Base-by-base conservation (phyloP, 2,888 invertebrate species). In the Sepiola atlantica region DNA sequence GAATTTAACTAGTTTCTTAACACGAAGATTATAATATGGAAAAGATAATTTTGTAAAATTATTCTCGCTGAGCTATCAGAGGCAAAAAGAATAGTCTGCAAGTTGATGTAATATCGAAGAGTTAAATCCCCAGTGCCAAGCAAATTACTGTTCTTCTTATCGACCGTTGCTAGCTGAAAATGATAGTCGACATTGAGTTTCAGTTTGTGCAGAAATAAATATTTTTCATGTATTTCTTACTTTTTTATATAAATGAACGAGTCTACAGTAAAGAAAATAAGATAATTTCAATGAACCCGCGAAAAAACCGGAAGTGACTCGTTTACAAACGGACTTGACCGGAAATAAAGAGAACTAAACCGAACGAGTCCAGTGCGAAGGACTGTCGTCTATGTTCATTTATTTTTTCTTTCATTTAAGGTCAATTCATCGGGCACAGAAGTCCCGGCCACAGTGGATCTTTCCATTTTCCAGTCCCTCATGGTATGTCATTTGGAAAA, bases 391-490 rank as follows among this genome's bases (percentile, higher is more conserved):
- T 77, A 77, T 92, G 28, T 92, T 92, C 28, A n/a, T 55, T 54
- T 92, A 21, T 12, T 54, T 92, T 55, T 18, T 92, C 54, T 92
- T 54, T 92, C n/a, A 92, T 92, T 92, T n/a, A 92, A 92, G 92
- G 92, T 92, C 92, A 92, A 55, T 54, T 92, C 54, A 45, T 92
- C 92, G 92, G 92, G 45, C 55, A 92, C 54, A 92, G 92, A 92
- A 92, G 92, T 92, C 92, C 92, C 55, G 55, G 45, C 45, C 92
- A 92, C 55, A 55, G 92, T 92, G 92, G 92, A 55, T 45, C 92
- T 54, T 92, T 92, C 92, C 92, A 92, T 92, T 92, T 92, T 92
- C 92, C 92, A 35, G 92, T 92, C 45, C 92, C 92, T 55, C 92
- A 92, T 54, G 35, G 92, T 92, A 92, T n/a, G 92, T 45, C n/a